These are phyloP conservation scores for Metalampra italica DNA, from an alignment of 2,888 invertebrate species.

Conservation along the genomic window DNA sequence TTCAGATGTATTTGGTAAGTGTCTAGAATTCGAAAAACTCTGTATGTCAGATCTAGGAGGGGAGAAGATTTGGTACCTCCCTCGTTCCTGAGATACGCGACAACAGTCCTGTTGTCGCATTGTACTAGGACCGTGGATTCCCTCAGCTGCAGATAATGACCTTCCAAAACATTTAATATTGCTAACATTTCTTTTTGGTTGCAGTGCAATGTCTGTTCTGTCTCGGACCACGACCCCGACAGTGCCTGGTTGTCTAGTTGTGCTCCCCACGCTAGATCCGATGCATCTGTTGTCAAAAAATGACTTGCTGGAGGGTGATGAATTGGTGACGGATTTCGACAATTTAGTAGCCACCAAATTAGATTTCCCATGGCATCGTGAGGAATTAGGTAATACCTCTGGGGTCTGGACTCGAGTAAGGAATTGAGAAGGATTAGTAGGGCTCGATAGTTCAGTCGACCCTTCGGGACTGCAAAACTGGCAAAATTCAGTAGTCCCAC, in stretches of 20 bases:
- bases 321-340: slow-evolving; percentile 2
- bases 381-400: neutral
- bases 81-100: slow-evolving; percentile 25
- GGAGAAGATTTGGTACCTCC: slow-evolving; percentile 26
- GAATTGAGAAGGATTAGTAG: neutral
- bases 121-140: slow-evolving; percentile 9
- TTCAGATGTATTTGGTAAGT: slow-evolving; percentile 13
- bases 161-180: neutral
- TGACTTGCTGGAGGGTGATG: slow-evolving; percentile 11
- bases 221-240: neutral
- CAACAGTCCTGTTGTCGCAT: slow-evolving; percentile 25
- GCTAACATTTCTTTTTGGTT: slow-evolving; percentile 12
- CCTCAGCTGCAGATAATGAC: neutral
- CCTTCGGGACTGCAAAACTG: slow-evolving; percentile 11
- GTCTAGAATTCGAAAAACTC: slow-evolving; percentile 15
- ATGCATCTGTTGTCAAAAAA: slow-evolving; percentile 18
- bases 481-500: slow-evolving; percentile 16
- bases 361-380: neutral
- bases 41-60: slow-evolving; percentile 15
- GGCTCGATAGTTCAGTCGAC: slow-evolving; percentile 10
- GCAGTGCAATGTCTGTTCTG: neutral
- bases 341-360: slow-evolving; percentile 14
- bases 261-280: slow-evolving; percentile 15
- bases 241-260: slow-evolving; percentile 4
- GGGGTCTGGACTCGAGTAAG: neutral